These are phyloP conservation scores for Nephrotoma flavescens DNA, from an alignment of 2,888 invertebrate species.

Conservation along the genomic window DNA sequence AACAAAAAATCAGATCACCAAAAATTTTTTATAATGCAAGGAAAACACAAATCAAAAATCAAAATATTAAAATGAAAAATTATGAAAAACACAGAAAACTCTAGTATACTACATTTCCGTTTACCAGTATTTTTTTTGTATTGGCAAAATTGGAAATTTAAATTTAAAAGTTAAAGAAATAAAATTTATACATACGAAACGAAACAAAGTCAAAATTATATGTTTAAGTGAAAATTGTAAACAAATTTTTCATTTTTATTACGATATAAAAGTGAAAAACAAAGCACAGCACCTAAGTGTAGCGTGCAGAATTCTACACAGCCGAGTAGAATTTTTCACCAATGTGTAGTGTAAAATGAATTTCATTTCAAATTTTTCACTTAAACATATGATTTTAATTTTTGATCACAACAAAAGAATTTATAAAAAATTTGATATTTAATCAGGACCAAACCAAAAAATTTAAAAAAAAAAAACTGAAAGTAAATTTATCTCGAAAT, in stretches of 20 bases:
- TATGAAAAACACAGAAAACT: constrained; percentile 4
- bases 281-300: background rate
- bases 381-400: background rate
- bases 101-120: constrained; percentile 34
- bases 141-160: constrained; percentile 25
- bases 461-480: background rate
- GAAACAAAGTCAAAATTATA: background rate
- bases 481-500: background rate
- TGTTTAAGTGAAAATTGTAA: background rate
- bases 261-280: background rate
- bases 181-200: background rate
- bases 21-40: background rate
- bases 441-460: background rate
- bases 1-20: background rate
- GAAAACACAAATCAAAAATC: background rate
- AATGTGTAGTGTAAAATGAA: background rate
- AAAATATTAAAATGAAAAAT: background rate
- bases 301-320: background rate
- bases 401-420: background rate
- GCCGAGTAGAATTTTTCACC: background rate
- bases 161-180: constrained; percentile 8
- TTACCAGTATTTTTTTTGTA: constrained; percentile 23
- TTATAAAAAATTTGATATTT: background rate
- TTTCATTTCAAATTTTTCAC: background rate
- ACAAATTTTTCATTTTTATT: background rate